phyloP scores from a whole-genome alignment of 1,140 invertebrate genomes.

The Trissolcus basalis region DNA sequence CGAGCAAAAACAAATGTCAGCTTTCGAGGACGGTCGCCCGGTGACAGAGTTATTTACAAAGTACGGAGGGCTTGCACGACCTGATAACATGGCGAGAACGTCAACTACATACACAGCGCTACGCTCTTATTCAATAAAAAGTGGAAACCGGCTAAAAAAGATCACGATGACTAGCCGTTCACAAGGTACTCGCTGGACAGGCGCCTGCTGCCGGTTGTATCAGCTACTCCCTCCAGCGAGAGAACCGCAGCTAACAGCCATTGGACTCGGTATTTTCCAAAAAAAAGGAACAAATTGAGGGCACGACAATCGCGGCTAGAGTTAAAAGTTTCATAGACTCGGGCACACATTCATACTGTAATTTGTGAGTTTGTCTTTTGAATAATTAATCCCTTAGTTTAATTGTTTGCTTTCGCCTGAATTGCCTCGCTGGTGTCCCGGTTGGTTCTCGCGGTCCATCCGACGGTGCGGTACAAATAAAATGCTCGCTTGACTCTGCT shows the following conservation, averaged over 20 bases:
- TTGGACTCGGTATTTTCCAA: not conserved
- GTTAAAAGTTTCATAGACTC: constrained; percentile 57
- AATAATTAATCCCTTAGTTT: constrained; percentile 24
- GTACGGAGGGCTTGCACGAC: too few species aligned
- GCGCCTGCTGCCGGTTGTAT: not conserved
- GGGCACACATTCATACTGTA: constrained; percentile 32
- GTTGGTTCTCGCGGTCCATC: constrained; percentile 4
- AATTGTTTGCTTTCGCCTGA: constrained; percentile 12
- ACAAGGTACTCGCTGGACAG: too few species aligned
- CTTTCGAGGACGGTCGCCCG: too few species aligned
- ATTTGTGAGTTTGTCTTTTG: constrained; percentile 33
- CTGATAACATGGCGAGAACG: not conserved
- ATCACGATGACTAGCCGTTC: too few species aligned
- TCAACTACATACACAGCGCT: not conserved
- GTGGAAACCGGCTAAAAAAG: too few species aligned
- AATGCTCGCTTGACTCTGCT: constrained; percentile 39
- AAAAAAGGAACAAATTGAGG: constrained; percentile 3
- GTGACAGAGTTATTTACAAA: too few species aligned
- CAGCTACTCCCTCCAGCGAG: not conserved
- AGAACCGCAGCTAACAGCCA: not conserved
- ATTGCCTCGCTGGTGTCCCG: constrained; percentile 1
- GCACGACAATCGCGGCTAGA: constrained; percentile 11
- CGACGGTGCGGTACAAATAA: constrained; percentile 29
- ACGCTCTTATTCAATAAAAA: not conserved
- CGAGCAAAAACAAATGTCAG: too few species aligned